Conservation (phyloP, 2,797 vertebrate species). For the Astyanax mexicanus region DNA sequence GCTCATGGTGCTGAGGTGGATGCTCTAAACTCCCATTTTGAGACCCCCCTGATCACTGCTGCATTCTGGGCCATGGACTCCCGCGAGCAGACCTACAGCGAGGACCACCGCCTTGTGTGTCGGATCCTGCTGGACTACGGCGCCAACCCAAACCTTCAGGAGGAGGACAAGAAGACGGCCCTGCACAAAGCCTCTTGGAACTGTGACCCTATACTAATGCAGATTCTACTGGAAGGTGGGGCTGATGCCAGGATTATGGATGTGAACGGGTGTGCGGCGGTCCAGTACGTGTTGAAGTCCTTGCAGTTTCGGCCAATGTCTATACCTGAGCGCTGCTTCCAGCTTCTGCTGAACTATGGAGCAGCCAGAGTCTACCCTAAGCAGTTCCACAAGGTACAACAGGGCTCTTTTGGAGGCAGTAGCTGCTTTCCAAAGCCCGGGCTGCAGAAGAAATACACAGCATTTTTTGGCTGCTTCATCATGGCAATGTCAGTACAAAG, state of each 20-base stretch:
- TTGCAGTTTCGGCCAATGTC: slow-evolving; percentile 83
- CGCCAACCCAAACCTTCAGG: slow-evolving; percentile 86
- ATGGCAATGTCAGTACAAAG: too few relatives aligned
- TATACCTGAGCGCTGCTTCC: slow-evolving; percentile 88
- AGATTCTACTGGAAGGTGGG: slow-evolving; percentile 92
- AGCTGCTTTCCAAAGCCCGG: too few relatives aligned
- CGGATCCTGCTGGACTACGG: slow-evolving; percentile 88
- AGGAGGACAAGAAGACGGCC: slow-evolving; percentile 90
- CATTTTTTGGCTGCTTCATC: too few relatives aligned
- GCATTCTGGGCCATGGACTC: slow-evolving; percentile 89
- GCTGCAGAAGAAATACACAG: too few relatives aligned
- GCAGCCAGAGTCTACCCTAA: slow-evolving; percentile 89
- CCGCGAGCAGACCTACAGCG: slow-evolving; percentile 88
- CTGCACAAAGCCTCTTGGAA: slow-evolving; percentile 98
- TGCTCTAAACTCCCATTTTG: slow-evolving; percentile 81
- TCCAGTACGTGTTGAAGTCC: slow-evolving; percentile 94
- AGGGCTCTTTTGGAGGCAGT: neutral
- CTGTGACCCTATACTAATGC: slow-evolving; percentile 89
- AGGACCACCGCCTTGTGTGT: slow-evolving; percentile 88
- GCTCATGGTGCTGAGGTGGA: slow-evolving; percentile 84
- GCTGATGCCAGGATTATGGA: slow-evolving; percentile 89
- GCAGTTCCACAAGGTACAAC: slow-evolving; percentile 95
- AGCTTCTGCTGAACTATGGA: slow-evolving; percentile 91
- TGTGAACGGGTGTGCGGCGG: slow-evolving; percentile 90
- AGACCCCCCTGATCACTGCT: slow-evolving; percentile 88